phyloP scores from a whole-genome alignment of 2,888 invertebrate species.

The Microctonus brassicae region DNA sequence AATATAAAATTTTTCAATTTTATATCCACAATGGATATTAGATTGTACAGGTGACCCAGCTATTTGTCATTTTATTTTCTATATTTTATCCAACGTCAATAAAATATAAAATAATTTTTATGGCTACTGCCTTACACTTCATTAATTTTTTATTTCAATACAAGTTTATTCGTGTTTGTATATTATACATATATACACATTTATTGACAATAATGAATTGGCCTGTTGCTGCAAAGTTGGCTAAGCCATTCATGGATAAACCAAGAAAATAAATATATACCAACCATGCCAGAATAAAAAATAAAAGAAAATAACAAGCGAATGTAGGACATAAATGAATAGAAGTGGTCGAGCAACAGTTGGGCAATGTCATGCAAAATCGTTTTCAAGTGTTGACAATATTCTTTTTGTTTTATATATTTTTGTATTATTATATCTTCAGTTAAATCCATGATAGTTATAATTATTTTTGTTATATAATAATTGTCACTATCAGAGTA shows the following conservation, averaged over 20 bases:
- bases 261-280: neutral
- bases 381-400: neutral
- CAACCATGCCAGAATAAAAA: no score
- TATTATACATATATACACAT: no score
- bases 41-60: no score
- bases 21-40: no score
- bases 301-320: neutral
- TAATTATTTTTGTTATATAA: no score
- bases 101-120: neutral
- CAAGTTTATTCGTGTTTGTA: neutral
- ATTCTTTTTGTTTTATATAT: slow-evolving; percentile 18
- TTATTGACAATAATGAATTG: neutral
- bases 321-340: slow-evolving; percentile 2
- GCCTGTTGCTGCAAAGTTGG: neutral
- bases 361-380: slow-evolving; percentile 44
- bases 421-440: slow-evolving; percentile 15
- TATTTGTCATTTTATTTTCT: neutral
- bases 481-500: no score
- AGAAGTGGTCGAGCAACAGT: slow-evolving; percentile 43
- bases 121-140: neutral
- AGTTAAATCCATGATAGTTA: neutral
- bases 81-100: neutral
- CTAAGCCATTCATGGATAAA: neutral
- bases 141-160: neutral
- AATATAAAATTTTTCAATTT: neutral